Conservation (phyloP, 2,113 vertebrate species). For the Rhadina sibilatrix region DNA sequence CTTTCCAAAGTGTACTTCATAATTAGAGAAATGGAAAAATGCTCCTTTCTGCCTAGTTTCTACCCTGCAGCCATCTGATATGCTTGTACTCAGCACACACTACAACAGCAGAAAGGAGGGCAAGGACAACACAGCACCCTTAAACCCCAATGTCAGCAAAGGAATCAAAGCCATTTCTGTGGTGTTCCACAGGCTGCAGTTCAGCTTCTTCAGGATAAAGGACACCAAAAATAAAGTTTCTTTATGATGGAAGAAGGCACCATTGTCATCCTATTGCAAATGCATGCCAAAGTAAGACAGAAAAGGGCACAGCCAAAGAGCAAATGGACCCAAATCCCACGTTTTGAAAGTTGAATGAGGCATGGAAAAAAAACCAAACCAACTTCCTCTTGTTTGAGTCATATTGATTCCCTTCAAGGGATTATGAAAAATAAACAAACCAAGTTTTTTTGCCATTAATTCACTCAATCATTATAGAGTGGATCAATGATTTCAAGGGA, state of each 20-base stretch:
- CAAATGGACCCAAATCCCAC: background rate
- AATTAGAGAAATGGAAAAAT: background rate
- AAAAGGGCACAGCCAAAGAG: background rate
- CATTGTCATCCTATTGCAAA: background rate
- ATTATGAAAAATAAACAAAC: background rate
- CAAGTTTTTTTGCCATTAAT: background rate
- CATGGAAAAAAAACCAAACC: background rate
- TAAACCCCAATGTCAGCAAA: background rate
- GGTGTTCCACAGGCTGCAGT: background rate
- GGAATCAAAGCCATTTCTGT: background rate
- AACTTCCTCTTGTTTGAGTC: background rate
- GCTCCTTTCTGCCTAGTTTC: background rate
- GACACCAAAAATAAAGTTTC: background rate
- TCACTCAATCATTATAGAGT: background rate
- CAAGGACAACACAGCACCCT: background rate
- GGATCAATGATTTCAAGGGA: background rate
- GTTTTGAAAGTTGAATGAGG: background rate
- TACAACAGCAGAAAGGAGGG: background rate
- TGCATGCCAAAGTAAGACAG: background rate
- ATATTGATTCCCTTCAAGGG: background rate
- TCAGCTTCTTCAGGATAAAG: background rate
- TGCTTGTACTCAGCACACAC: background rate
- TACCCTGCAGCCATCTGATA: background rate
- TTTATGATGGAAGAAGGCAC: background rate
- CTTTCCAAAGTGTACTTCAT: background rate